Base-by-base conservation (phyloP, 2,888 invertebrate species). In the Autographa pulchrina region DNA sequence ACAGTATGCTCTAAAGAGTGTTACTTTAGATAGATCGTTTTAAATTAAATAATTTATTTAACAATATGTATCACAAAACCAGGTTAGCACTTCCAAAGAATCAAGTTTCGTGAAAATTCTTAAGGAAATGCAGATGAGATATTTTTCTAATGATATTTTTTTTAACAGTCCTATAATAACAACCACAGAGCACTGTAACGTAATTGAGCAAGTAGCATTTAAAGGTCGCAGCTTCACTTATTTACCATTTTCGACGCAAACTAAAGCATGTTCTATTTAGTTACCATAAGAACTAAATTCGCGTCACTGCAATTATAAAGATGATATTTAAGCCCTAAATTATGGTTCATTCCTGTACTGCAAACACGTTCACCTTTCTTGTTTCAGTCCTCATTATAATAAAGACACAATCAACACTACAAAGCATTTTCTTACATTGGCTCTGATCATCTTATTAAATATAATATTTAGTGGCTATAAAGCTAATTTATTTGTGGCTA, bases 121-220 rank as follows among this genome's bases (percentile, higher is more conserved):
- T n/a, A 14, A 61, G 14, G 41, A 18, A 18, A 7, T 3, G 48
- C 4, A 31, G 13, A n/a, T 18, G 20, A 41, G 16, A 35, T 67
- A n/a, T 58, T 43, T 54, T 70, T 66, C 76, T 80, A 77, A 65
- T 67, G 35, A 54, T 31, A 4, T 52, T 48, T 58, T n/a, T 62
- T 75, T 35, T 58, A 6, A n/a, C 2, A n/a, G 18, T 16, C 13
- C 38, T 18, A 18, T 60, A 69, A 56, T 56, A 61, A 63, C 65
- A 72, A 77, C 77, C 66, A 75, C 65, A 76, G 75, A 77, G 72
- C 81, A 83, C 70, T 76, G 77, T 72, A 86, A 84, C 78, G 48
- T 64, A 81, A 85, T 80, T 70, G 78, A 77, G 68, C 86, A 86
- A 88, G 82, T 85, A 86, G 81, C 86, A 85, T 89, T 89, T 86